These are phyloP conservation scores for Cerastoderma edule DNA, from an alignment of 2,888 invertebrate species.

Conservation along the genomic window DNA sequence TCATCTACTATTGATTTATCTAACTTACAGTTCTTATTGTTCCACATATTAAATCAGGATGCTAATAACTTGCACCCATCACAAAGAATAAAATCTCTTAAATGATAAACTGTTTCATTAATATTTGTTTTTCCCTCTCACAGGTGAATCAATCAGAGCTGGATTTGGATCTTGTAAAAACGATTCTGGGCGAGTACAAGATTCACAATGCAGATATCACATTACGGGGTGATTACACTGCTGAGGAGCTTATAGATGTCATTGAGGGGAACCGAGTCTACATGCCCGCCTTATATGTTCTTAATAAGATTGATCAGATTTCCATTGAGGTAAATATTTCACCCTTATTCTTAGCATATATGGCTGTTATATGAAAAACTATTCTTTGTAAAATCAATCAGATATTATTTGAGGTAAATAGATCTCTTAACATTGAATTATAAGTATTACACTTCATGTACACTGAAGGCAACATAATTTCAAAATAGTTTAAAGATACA, in stretches of 20 bases:
- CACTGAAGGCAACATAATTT: too few species aligned
- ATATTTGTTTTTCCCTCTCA: not conserved
- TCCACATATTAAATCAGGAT: too few species aligned
- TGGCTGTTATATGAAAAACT: not conserved
- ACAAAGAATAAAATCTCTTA: too few species aligned
- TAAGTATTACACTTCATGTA: too few species aligned
- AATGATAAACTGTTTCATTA: too few species aligned
- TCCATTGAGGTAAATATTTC: constrained; percentile 84
- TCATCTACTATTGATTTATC: too few species aligned
- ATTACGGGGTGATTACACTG: constrained; percentile 91
- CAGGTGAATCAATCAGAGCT: constrained; percentile 92
- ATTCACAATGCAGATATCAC: constrained; percentile 99
- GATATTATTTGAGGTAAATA: too few species aligned
- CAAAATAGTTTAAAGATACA: too few species aligned
- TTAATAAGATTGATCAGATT: constrained; percentile 97
- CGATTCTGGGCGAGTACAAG: constrained; percentile 98
- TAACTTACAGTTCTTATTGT: too few species aligned
- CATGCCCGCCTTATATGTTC: constrained; percentile 98
- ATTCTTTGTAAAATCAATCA: too few species aligned
- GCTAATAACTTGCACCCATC: too few species aligned
- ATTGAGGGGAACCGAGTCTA: constrained; percentile 99
- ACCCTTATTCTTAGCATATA: not conserved
- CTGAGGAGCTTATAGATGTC: constrained; percentile 98
- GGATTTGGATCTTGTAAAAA: constrained; percentile 96
- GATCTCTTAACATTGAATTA: too few species aligned